Evolutionary conservation across 1,140 invertebrate species (phyloP), one percentile per base, ranked within the genome.

Genomic region (Hyles vespertilio): DNA sequence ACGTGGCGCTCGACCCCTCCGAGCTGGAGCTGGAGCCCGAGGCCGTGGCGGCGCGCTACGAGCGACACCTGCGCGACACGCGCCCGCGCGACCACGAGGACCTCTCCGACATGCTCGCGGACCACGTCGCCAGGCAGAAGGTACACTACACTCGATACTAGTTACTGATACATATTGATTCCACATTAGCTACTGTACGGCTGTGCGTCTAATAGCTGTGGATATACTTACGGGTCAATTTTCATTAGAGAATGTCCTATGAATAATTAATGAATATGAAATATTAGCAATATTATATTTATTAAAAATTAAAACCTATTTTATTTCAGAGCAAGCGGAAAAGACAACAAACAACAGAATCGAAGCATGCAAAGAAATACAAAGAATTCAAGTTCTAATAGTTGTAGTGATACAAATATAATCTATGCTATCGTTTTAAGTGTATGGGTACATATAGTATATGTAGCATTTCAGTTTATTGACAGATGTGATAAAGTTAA

Each of bases 21-120:
- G 98, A 99, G 89, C 90, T 99, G 67, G 98, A 99, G 89, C 87
- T 98, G 75, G 98, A 99, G 83, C 96, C 96, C 47, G 96, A 97
- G 68, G 97, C 97, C 2, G 98, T 99, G 95, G 97, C 98, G 54
- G 96, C 97, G 44, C 91, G 98, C 43, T 99, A 99, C 85, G 98
- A 99, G 82, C 96, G 99, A 70, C 97, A 98, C 59, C 94, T 99
- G 89, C 91, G 96, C 49, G 97, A 98, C 77, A 94, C 97, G 74
- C 96, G 98, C 92, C 95, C 68, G 92, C 95, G 79, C 11, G 88
- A 96, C 63, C 95, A 97, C 65, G 98, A 99, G 90, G 98, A 99
- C 91, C 92, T 99, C 9, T 98, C 97, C 22, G 98, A 99, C 80
- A 99, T 99, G 98, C 92, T 99, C 61, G 98, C 98, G 32, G 98